Evolutionary conservation across 2,113 vertebrate species (phyloP).

Genomic region (Cnemophilus loriae): DNA sequence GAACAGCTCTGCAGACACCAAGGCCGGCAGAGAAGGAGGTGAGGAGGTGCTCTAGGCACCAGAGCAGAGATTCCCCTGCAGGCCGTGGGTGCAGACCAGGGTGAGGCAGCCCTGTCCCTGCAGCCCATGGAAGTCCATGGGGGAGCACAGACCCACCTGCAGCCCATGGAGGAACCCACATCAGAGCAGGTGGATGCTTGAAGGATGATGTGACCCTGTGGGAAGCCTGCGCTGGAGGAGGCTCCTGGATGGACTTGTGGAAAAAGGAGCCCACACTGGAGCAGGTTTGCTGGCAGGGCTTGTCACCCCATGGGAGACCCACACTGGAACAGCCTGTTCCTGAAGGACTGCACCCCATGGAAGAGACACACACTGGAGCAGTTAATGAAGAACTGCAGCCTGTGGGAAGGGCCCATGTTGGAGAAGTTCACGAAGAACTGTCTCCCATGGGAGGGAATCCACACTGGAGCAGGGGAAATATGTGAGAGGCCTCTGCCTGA

Average conservation of each 20-base stretch:
- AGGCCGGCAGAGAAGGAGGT: not conserved
- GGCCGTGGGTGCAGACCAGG: too few relatives aligned
- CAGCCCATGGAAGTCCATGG: too few relatives aligned
- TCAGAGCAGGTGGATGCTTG: not conserved
- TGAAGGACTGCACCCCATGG: not conserved
- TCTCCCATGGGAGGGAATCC: not conserved
- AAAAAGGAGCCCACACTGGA: not conserved
- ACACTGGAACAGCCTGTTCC: not conserved
- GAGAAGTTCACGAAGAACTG: not conserved
- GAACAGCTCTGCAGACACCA: not conserved
- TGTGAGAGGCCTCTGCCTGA: not conserved
- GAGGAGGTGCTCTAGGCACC: not conserved
- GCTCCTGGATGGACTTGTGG: not conserved
- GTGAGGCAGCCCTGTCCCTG: too few relatives aligned
- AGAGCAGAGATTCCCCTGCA: not conserved
- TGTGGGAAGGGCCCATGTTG: not conserved
- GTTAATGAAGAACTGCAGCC: not conserved
- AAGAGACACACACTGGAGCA: not conserved
- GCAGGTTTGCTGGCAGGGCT: not conserved
- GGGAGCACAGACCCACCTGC: too few relatives aligned
- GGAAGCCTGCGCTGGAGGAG: not conserved
- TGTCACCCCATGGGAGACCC: not conserved
- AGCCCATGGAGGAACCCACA: fast-evolving
- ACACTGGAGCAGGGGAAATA: not conserved
- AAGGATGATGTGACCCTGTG: not conserved